Evolutionary conservation across 2,888 invertebrate species (phyloP).

Genomic region (Patella ulyssiponensis): DNA sequence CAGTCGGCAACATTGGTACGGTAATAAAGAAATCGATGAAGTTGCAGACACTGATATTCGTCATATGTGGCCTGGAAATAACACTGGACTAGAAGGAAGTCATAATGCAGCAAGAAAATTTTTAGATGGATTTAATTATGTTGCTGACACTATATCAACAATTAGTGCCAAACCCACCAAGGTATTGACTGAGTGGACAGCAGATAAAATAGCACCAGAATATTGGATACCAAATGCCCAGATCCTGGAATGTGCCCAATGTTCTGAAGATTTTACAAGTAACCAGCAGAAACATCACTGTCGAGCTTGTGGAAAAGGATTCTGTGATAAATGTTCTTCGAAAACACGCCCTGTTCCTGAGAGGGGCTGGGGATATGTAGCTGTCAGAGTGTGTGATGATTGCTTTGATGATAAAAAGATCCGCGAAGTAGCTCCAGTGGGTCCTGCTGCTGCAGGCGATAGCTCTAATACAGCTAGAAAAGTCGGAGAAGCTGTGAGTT

Average conservation of each 20-base stretch:
- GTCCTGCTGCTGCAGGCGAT: slow-evolving; percentile 41
- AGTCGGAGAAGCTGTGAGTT: slow-evolving; percentile 81
- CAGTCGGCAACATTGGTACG: slow-evolving; percentile 86
- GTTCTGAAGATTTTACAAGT: slow-evolving; percentile 72
- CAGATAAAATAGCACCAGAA: slow-evolving; percentile 83
- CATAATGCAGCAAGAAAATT: slow-evolving; percentile 79
- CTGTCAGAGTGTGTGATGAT: slow-evolving; percentile 82
- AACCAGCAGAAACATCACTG: slow-evolving; percentile 77
- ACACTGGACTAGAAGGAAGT: slow-evolving; percentile 66
- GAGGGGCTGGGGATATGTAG: slow-evolving; percentile 79
- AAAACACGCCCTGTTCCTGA: slow-evolving; percentile 80
- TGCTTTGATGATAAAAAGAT: slow-evolving; percentile 74
- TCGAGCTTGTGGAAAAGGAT: slow-evolving; percentile 85
- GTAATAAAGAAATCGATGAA: slow-evolving; percentile 82
- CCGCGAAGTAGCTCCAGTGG: background rate
- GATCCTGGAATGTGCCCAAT: slow-evolving; percentile 81
- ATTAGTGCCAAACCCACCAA: slow-evolving; percentile 83
- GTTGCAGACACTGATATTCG: slow-evolving; percentile 80
- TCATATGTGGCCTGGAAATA: slow-evolving; percentile 79
- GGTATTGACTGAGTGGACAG: slow-evolving; percentile 81
- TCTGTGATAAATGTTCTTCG: slow-evolving; percentile 83
- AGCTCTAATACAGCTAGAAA: slow-evolving; percentile 65
- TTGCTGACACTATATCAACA: slow-evolving; percentile 78
- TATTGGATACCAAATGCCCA: slow-evolving; percentile 87
- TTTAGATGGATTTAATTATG: slow-evolving; percentile 78